Base-by-base conservation (phyloP, 2,113 vertebrate species). In the Heterotis niloticus region DNA sequence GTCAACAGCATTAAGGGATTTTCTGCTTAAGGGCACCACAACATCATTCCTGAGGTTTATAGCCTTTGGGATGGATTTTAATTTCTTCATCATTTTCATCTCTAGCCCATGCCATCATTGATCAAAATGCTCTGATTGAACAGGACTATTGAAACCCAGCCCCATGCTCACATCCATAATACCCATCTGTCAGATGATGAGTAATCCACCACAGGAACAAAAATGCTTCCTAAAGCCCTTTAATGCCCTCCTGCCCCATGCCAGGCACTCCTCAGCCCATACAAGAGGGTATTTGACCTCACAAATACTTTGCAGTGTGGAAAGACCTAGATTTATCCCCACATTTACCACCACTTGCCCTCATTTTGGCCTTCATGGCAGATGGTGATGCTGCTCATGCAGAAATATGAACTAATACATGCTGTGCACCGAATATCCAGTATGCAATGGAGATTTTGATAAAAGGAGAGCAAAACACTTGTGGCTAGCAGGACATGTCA, bases 151-250 rank as follows among this genome's bases (percentile, higher is more conserved):
- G 34, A 44, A 44, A 74, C 13, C 0, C 10, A 17, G 44, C 12
- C 18, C 23, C 24, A 71, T 10, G 65, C 72, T 20, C 64, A 62
- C 59, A 62, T 20, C n/a, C 34, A 64, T 60, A 79, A 52, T 56
- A 18, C 14, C 24, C 76, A 77, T 34, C 74, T 26, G 29, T 18
- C 28, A 52, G 29, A 29, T 20, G 26, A 75, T 56, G 66, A 20
- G 76, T 82, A 82, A 82, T 76, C 76, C 76, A 51, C 9, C 16
- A 52, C 52, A 34, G 73, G 28, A 81, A 79, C 69, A 80, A 65
- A 78, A 57, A 44, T 79, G 60, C 68, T 79, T 64, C 59, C 66
- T 34, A 84, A 84, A 82, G 81, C 79, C 28, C 18, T 73, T 82
- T 81, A 80, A 75, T 81, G 69, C 29, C 26, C 79, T 18, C 56